Conservation (phyloP, 2,113 vertebrate genomes). For the Barbus barbus region DNA sequence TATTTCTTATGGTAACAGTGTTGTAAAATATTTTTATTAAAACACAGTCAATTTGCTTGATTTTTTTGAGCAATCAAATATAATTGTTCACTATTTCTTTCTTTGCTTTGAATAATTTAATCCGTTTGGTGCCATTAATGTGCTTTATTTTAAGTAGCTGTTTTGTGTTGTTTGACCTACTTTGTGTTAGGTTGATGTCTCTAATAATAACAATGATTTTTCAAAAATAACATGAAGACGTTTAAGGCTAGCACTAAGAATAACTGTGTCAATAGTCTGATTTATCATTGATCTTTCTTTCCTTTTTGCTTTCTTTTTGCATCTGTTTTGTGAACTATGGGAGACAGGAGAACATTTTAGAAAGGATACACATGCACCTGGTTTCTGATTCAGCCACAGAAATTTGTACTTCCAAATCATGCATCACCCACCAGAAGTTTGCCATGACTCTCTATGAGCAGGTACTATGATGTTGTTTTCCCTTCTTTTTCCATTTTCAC, state of each 20-base stretch:
- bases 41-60: background rate
- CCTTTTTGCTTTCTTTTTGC: background rate
- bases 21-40: background rate
- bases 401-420: constrained; percentile 92
- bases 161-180: constrained; percentile 21
- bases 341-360: constrained; percentile 95
- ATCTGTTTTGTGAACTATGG: no score
- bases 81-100: background rate
- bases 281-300: background rate
- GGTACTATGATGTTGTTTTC: constrained; percentile 67
- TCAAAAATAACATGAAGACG: constrained; percentile 20
- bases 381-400: constrained; percentile 88
- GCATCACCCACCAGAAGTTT: constrained; percentile 98
- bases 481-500: background rate
- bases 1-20: background rate
- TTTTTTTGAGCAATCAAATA: background rate
- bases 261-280: background rate
- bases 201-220: constrained; percentile 19
- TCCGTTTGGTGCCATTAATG: background rate
- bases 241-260: constrained; percentile 8
- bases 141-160: background rate
- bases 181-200: background rate
- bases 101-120: background rate
- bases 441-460: constrained; percentile 98
- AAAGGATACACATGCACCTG: constrained; percentile 93